Evolutionary conservation across 2,888 invertebrate genomes (phyloP).

Genomic region (Cerceris ruficornis): DNA sequence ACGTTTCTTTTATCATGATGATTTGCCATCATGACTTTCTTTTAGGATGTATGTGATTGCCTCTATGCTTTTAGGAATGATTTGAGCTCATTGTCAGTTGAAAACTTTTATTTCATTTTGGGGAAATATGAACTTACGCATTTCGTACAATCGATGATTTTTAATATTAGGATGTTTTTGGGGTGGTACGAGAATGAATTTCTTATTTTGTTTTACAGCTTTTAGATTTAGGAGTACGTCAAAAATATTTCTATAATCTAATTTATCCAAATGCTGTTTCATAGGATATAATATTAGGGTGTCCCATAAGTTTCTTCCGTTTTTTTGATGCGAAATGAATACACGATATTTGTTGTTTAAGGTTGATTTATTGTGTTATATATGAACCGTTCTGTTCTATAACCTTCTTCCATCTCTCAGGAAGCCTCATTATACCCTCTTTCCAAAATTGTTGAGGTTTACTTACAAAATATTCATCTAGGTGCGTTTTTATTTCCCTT

Average conservation of each 20-base stretch:
- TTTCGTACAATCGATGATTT: too few relatives aligned
- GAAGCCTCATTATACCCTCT: too few relatives aligned
- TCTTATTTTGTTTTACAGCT: background rate
- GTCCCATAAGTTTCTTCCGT: too few relatives aligned
- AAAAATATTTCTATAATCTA: constrained; percentile 13
- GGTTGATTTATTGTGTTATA: too few relatives aligned
- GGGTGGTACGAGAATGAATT: constrained; percentile 14
- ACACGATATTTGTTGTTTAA: too few relatives aligned
- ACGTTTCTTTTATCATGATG: constrained; percentile 8
- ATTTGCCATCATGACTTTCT: background rate
- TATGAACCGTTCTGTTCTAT: too few relatives aligned
- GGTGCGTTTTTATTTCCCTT: too few relatives aligned
- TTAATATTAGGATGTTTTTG: background rate
- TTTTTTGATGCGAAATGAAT: too few relatives aligned
- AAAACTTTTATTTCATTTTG: constrained; percentile 9
- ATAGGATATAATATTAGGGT: constrained; percentile 8
- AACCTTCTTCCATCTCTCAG: too few relatives aligned
- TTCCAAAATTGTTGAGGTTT: too few relatives aligned
- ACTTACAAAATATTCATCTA: too few relatives aligned
- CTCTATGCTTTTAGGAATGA: background rate
- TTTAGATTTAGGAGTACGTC: background rate
- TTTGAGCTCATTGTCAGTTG: background rate
- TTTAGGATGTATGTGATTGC: background rate
- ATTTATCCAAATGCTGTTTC: constrained; percentile 1
- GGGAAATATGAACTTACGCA: constrained; percentile 21